Conservation (phyloP, 2,888 invertebrate genomes). For the Agriopis marginaria region DNA sequence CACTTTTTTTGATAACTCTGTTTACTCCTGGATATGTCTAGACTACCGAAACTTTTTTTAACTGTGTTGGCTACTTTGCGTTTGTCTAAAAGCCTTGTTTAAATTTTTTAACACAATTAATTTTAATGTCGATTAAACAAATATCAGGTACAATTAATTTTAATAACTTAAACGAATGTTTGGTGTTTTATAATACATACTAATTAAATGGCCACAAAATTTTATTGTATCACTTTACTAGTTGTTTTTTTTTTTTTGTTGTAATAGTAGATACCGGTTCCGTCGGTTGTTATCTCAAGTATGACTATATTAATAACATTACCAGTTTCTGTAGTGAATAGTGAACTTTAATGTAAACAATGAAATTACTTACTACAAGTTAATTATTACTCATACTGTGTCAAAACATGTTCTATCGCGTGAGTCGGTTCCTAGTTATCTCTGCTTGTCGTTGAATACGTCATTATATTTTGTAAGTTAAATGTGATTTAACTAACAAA, state of each 20-base stretch:
- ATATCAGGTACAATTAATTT: background rate
- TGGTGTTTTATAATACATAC: background rate
- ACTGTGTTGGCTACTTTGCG: background rate
- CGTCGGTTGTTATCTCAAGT: constrained; percentile 17
- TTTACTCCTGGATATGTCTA: constrained; percentile 19
- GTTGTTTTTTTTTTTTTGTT: background rate
- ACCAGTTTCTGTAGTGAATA: constrained; percentile 18
- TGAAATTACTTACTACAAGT: constrained; percentile 22
- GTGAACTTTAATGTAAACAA: constrained; percentile 25
- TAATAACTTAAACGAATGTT: background rate
- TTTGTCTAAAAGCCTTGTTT: background rate
- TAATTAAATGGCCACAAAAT: constrained; percentile 10
- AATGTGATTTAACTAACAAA: background rate
- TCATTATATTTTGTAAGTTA: constrained; percentile 15
- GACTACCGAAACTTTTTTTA: constrained; percentile 5
- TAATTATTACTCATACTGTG: constrained; percentile 21
- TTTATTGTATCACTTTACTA: constrained; percentile 9
- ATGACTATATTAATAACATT: constrained; percentile 18
- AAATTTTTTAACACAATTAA: background rate
- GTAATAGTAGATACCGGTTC: constrained; percentile 7
- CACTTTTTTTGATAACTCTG: constrained; percentile 14
- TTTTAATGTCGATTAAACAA: background rate
- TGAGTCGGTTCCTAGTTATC: constrained; percentile 14
- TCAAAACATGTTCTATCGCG: constrained; percentile 31
- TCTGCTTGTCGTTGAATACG: constrained; percentile 3